Conservation (phyloP, 2,113 vertebrate genomes). For the Pampusana beccarii region DNA sequence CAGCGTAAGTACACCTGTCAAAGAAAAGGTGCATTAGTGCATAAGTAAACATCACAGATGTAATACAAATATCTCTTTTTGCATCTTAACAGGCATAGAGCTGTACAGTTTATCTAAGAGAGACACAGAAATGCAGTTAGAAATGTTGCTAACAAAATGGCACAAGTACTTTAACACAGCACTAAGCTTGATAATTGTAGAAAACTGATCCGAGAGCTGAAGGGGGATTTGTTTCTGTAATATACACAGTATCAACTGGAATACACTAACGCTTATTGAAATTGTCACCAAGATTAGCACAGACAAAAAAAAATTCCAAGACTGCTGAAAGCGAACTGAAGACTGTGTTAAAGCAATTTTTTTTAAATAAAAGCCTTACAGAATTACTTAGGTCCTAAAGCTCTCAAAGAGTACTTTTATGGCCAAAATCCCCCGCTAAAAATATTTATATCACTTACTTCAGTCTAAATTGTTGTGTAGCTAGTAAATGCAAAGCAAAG, state of each 20-base stretch:
- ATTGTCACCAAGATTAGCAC: neutral
- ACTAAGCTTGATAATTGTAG: neutral
- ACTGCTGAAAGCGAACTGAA: neutral
- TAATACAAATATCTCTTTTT: neutral
- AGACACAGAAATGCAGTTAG: neutral
- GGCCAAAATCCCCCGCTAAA: neutral
- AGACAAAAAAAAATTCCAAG: neutral
- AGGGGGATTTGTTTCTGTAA: neutral
- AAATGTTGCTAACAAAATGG: neutral
- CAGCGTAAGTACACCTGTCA: slow-evolving; percentile 90
- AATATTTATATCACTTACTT: neutral
- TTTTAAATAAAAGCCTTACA: neutral
- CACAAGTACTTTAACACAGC: neutral
- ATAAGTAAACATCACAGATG: neutral
- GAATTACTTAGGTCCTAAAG: neutral
- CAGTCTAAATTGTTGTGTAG: neutral
- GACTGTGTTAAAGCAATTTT: neutral
- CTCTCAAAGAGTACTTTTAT: neutral
- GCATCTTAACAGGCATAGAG: neutral
- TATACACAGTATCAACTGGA: neutral
- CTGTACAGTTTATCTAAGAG: neutral
- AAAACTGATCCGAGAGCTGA: neutral
- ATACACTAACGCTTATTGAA: neutral
- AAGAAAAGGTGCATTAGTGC: neutral
- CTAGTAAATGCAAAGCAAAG: neutral